Percentiles rank a stretch among this genome's conserved stretches.
phyloP scores from a whole-genome alignment of 1,140 invertebrate species.

The Aethina tumida region DNA sequence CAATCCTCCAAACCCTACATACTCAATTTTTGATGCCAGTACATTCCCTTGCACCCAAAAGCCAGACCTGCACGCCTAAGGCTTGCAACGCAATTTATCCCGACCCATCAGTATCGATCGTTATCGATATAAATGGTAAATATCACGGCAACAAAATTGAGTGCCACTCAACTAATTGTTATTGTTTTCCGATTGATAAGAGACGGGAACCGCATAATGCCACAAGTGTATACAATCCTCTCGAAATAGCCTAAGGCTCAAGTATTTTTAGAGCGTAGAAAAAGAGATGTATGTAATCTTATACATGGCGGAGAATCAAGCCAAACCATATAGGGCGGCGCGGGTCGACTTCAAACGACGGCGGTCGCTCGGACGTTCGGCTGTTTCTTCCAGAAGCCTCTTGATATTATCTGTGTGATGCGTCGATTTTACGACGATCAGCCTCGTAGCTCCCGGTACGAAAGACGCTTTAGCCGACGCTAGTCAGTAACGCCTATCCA shows the following conservation, averaged over 20 bases:
- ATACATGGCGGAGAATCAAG: constrained; percentile 34
- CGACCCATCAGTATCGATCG: background rate
- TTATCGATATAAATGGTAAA: no score
- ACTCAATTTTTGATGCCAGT: no score
- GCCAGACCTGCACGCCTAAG: background rate
- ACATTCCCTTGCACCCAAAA: constrained; percentile 1
- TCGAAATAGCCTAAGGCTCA: constrained; percentile 33
- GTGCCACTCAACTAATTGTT: constrained; percentile 5
- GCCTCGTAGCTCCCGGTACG: no score
- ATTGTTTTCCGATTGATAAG: constrained; percentile 17
- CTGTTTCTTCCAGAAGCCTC: constrained; percentile 5
- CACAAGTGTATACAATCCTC: constrained; percentile 32
- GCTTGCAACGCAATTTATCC: background rate
- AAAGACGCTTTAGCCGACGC: no score
- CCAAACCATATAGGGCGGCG: constrained; percentile 37
- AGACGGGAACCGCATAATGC: constrained; percentile 25
- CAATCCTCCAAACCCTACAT: no score
- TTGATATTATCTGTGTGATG: constrained; percentile 5
- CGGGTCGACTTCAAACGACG: constrained; percentile 22
- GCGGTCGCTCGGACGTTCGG: constrained; percentile 18
- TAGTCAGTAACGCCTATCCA: background rate
- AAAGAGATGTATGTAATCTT: constrained; percentile 37
- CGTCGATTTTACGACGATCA: no score
- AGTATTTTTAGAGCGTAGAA: constrained; percentile 37
- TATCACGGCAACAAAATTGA: no score